Evolutionary conservation across 2,888 invertebrate genomes (phyloP).

Genomic region (Drosophila parthenogenetica): DNA sequence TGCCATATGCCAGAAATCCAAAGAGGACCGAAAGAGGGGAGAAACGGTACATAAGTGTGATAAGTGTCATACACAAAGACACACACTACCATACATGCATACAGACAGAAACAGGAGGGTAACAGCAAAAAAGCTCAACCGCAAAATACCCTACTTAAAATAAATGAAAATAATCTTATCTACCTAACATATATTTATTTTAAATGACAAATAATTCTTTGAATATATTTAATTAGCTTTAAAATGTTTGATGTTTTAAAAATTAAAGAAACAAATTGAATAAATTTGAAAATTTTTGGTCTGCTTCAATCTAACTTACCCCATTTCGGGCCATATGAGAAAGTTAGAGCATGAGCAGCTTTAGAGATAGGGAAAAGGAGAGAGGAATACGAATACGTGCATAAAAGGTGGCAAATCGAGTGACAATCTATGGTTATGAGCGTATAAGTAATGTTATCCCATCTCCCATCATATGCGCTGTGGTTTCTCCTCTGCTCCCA

Average conservation of each 20-base stretch:
- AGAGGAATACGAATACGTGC: slow-evolving; percentile 37
- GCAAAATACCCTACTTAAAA: not conserved
- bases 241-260: too few species aligned
- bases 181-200: too few species aligned
- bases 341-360: slow-evolving; percentile 5
- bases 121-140: not conserved
- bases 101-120: not conserved
- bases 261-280: too few species aligned
- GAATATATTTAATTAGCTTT: too few species aligned
- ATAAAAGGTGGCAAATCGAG: slow-evolving; percentile 60
- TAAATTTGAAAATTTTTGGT: too few species aligned
- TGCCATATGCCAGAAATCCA: slow-evolving; percentile 59
- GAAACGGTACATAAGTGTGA: slow-evolving; percentile 47
- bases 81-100: slow-evolving; percentile 9
- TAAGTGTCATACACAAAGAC: slow-evolving; percentile 44
- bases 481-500: not conserved
- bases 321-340: too few species aligned
- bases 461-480: slow-evolving; percentile 1
- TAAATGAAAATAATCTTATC: too few species aligned
- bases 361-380: slow-evolving; percentile 9
- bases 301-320: too few species aligned
- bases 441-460: slow-evolving; percentile 46
- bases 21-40: slow-evolving; percentile 16
- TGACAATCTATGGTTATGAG: slow-evolving; percentile 70
- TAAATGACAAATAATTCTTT: too few species aligned